Evolutionary conservation across 1,140 invertebrate species (phyloP).

Genomic region (Bathynomus jamesi): DNA sequence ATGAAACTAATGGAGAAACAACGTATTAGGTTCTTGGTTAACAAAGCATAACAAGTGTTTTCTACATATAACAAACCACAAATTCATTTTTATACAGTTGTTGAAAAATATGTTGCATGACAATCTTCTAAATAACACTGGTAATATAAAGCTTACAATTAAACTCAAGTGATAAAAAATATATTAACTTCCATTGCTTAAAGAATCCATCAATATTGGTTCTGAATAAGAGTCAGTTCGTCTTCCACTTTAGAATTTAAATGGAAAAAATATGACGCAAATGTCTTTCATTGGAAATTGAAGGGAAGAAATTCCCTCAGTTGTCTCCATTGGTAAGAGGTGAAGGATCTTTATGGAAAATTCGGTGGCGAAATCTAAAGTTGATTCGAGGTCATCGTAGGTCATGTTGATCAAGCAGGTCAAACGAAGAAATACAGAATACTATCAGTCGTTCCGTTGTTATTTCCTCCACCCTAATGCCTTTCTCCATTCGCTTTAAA

Average conservation of each 20-base stretch:
- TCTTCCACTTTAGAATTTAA: too few species aligned
- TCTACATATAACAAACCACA: not conserved
- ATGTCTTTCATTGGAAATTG: too few species aligned
- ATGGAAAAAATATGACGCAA: too few species aligned
- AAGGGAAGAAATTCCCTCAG: too few species aligned
- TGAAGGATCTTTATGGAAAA: too few species aligned
- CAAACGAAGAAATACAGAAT: not conserved
- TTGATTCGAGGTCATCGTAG: not conserved
- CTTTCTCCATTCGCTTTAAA: not conserved
- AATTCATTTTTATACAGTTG: not conserved
- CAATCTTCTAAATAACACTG: not conserved
- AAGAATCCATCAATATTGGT: too few species aligned
- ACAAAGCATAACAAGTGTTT: not conserved
- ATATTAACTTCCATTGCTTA: not conserved
- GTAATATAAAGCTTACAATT: not conserved
- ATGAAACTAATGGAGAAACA: not conserved
- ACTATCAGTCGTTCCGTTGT: not conserved
- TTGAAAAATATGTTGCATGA: not conserved
- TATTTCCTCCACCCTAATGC: not conserved
- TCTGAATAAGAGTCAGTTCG: too few species aligned
- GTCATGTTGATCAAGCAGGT: not conserved
- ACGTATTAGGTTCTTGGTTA: not conserved
- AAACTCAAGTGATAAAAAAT: not conserved
- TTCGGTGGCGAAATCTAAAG: too few species aligned
- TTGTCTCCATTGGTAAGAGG: too few species aligned